Base-by-base conservation (phyloP, 2,113 vertebrate genomes). In the Thymallus thymallus region DNA sequence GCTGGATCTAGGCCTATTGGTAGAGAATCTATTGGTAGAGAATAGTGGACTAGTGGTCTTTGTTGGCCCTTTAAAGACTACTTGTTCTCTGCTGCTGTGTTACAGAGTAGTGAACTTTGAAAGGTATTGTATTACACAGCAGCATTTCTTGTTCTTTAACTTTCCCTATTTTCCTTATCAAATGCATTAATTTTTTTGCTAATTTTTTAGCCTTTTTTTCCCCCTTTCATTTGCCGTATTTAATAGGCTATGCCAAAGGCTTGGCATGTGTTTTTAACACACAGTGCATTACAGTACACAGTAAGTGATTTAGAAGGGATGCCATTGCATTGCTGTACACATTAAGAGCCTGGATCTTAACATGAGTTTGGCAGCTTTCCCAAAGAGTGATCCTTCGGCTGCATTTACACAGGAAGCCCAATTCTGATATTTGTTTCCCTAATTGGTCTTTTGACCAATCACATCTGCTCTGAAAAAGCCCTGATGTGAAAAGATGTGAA, bases 321-420 rank as follows among this genome's bases (percentile, higher is more conserved):
- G 56, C 56, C 69, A 82, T 82, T 75, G 82, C 79, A 83, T 82
- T 82, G 86, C 88, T 89, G 80, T 85, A 55, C 81, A 88, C 82
- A 78, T 60, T 58, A 23, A 84, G 79, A 60, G 56, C n/a, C 56
- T 55, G 51, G 13, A 85, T 84, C 86, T 83, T 82, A 89, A 73
- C 80, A 46, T 78, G 71, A 77, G 80, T 60, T 75, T 88, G 81
- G 84, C 83, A 65, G 76, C 51, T 48, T 26, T 80, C 85, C 85
- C 73, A 46, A 26, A 46, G 81, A 84, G 60, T 79, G 77, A 85
- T 85, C 83, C 77, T 85, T 75, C 69, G 77, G 35, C 9, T 41
- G 35, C 2, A 41, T 41, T 41, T 10, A 41, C 9, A 41, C 35
- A 0, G 35, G 35, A 41, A 41, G 35, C 35, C 35, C 35, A 41